These are phyloP conservation scores for Tuberolachnus salignus DNA, from an alignment of 2,888 invertebrate species.

Conservation along the genomic window DNA sequence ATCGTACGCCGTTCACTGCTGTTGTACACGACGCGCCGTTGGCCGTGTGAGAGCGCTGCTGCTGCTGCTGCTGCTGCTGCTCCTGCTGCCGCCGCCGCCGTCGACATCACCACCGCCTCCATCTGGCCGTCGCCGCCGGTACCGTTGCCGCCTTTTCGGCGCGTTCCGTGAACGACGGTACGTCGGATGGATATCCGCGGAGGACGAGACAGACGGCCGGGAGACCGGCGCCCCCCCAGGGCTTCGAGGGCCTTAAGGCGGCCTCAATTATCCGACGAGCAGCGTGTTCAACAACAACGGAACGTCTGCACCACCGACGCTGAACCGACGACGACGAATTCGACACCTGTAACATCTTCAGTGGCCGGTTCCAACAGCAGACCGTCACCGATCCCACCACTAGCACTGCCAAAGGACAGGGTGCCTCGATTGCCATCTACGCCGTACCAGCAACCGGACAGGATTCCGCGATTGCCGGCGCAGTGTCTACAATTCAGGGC, in stretches of 20 bases:
- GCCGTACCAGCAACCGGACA: not conserved
- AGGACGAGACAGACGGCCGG: constrained; percentile 46
- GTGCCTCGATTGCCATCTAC: not conserved
- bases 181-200: constrained; percentile 49
- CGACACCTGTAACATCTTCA: not conserved
- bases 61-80: not conserved
- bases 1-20: constrained; percentile 18
- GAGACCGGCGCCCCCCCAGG: constrained; percentile 37
- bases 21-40: constrained; percentile 51
- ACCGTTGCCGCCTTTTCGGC: not conserved
- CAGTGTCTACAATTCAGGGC: not conserved
- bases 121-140: constrained; percentile 1
- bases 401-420: not conserved
- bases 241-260: constrained; percentile 22
- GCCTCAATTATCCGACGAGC: constrained; percentile 30
- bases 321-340: not conserved
- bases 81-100: not conserved
- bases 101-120: not conserved
- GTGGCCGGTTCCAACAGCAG: not conserved
- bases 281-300: constrained; percentile 9
- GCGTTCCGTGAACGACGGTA: constrained; percentile 9
- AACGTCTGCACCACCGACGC: not conserved
- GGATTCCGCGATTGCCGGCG: not conserved
- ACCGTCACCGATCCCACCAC: not conserved
- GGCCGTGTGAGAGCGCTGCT: constrained; percentile 56